Base-by-base conservation (phyloP, 1,140 invertebrate species). In the Leptopilina clavipes region DNA sequence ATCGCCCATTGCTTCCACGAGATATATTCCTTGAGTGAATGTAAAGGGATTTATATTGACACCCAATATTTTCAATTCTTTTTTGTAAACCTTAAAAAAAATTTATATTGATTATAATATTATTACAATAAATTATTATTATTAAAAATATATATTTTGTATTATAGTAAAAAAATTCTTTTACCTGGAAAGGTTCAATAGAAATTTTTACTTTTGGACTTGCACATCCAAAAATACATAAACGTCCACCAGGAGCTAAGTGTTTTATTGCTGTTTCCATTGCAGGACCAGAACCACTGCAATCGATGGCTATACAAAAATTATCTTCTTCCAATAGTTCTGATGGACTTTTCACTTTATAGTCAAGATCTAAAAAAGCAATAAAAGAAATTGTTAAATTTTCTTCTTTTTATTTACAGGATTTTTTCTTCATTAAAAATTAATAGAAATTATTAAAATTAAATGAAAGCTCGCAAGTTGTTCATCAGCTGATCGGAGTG, bases 21-120 rank as follows among this genome's bases (percentile, higher is more conserved):
- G 87, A 1, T 91, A 90, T 5, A 94, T 82, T 0, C 93, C 93
- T 80, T 93, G 94, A 0, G 91, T 91, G 81, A 94, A 94, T 14
- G 91, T 91, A 80, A 92, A 94, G 0, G 93, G 94, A 84, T 95
- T 95, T 59, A 94, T 92, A 74, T 92, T 93, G 0, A 94, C 93
- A 1, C 93, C 94, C 43, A 93, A 84, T 12, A 95, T 90, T 3
- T 91, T 92, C 25, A 94, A 74, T 86, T 95, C 94, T 77, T 93
- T 94, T 79, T 91, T 90, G 82, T 92, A 94, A 18, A 95, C 72
- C 94, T 95, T 86, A 59, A 92, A 91, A 74, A 78, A 37, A 12
- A 73, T 17, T 6, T 31, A n/a, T 18, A 45, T 59, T 70, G n/a
- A 43, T 48, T 70, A 52, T 70, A 78, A 18, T 71, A 75, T 65